A percentile compares a stretch with the other conserved stretches of the same genome.
Conservation (phyloP, 2,113 vertebrate species). For the Myocastor coypus region DNA sequence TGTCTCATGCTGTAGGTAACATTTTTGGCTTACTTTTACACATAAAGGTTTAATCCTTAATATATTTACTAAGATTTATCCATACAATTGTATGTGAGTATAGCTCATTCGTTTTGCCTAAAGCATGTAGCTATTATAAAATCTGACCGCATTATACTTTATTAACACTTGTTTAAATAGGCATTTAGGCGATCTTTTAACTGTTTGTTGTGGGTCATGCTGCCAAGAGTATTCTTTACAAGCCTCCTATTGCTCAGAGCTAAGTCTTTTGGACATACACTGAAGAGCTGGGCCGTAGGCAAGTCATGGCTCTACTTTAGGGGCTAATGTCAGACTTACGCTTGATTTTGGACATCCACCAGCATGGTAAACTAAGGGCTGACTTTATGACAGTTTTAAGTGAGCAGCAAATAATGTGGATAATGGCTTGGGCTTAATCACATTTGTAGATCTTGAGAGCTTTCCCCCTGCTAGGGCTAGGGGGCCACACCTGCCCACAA, state of each 20-base stretch:
- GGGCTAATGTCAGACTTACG: background rate
- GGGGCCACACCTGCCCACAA: background rate
- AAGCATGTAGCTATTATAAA: background rate
- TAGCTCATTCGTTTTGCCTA: constrained; percentile 4
- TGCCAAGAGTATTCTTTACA: background rate
- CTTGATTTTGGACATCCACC: background rate
- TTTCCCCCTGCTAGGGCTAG: background rate
- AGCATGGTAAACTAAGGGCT: background rate
- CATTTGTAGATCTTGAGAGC: background rate
- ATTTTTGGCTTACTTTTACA: constrained; percentile 38
- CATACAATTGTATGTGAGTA: background rate
- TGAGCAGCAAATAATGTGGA: background rate
- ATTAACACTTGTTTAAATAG: background rate
- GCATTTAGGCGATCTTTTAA: background rate
- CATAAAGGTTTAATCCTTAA: constrained; percentile 38
- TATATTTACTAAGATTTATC: constrained; percentile 7
- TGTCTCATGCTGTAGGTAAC: background rate
- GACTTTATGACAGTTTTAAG: background rate
- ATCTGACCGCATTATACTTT: background rate
- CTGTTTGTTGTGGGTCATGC: background rate
- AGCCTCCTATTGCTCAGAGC: background rate
- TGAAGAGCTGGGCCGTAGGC: background rate
- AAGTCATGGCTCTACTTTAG: background rate
- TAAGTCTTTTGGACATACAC: background rate
- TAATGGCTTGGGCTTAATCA: background rate